Percentiles rank a stretch among this genome's conserved stretches.
phyloP scores from a whole-genome alignment of 2,113 vertebrate species.

The Vicugna pacos region DNA sequence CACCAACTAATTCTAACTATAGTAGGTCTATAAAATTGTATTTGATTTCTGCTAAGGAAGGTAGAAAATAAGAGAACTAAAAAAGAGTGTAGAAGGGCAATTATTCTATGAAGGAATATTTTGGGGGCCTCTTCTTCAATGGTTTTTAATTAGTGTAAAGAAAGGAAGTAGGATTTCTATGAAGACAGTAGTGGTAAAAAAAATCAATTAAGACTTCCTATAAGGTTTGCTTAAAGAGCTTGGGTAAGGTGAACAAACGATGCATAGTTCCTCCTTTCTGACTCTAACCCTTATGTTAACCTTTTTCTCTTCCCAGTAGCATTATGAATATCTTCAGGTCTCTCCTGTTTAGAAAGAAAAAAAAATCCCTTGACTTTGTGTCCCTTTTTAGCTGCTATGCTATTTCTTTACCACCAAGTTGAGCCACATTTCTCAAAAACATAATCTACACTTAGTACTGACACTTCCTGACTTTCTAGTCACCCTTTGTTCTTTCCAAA shows the following conservation, averaged over 20 bases:
- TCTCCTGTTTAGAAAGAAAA: neutral
- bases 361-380: neutral
- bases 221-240: neutral
- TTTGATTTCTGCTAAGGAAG: neutral
- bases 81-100: neutral
- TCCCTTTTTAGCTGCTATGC: neutral
- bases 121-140: neutral
- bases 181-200: neutral
- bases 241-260: neutral
- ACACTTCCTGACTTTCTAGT: neutral
- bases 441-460: neutral
- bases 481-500: neutral
- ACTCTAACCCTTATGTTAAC: neutral
- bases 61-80: neutral
- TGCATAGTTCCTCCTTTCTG: neutral
- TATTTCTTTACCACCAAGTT: neutral
- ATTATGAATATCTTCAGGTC: neutral
- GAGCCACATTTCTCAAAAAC: constrained; percentile 22
- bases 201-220: neutral
- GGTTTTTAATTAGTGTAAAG: neutral
- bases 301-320: neutral
- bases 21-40: neutral
- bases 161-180: constrained; percentile 1
- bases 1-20: neutral
- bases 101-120: neutral